These are phyloP conservation scores for Stramonita haemastoma DNA, from an alignment of 2,888 invertebrate genomes.

Conservation along the genomic window DNA sequence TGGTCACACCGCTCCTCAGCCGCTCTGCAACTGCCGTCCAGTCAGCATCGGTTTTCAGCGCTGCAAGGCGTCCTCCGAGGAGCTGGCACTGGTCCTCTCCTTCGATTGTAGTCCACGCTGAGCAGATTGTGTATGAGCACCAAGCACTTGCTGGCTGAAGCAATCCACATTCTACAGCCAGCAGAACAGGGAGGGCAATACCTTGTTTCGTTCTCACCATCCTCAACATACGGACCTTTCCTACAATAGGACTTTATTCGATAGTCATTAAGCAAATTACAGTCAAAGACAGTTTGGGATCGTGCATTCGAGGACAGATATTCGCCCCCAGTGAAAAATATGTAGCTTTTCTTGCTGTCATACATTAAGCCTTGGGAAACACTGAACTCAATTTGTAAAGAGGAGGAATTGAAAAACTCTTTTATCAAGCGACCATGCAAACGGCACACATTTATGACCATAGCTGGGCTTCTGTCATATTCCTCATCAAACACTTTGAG, in stretches of 20 bases:
- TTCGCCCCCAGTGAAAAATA: not conserved
- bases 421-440: not conserved
- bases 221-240: not conserved
- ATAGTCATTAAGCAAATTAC: too few species aligned
- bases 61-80: too few species aligned
- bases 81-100: not conserved
- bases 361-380: not conserved
- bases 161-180: not conserved
- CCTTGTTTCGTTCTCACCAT: not conserved
- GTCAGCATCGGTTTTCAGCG: not conserved
- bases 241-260: too few species aligned
- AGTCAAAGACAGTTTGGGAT: not conserved
- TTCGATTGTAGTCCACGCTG: too few species aligned
- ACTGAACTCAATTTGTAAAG: not conserved
- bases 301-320: not conserved
- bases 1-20: too few species aligned
- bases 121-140: not conserved
- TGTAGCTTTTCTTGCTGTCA: not conserved
- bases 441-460: not conserved
- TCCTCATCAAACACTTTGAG: not conserved
- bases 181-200: not conserved
- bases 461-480: not conserved
- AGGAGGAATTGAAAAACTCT: not conserved
- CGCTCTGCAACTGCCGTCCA: not conserved
- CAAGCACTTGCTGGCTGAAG: not conserved